phyloP scores from a whole-genome alignment of 2,888 invertebrate genomes.

The Cyclophora punctaria region DNA sequence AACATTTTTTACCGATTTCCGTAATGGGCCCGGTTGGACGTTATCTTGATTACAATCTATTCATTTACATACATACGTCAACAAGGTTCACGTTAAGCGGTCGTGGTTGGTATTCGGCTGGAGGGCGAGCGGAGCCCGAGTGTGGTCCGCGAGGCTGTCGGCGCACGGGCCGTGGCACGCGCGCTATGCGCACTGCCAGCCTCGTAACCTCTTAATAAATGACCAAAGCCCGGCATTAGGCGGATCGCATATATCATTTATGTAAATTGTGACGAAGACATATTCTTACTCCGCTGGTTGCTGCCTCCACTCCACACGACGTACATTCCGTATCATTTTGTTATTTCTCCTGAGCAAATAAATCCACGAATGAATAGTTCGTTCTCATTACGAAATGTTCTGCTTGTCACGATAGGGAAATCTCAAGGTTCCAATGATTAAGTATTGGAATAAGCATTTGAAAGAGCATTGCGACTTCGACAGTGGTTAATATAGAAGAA shows the following conservation, averaged over 20 bases:
- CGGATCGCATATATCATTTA: constrained; percentile 73
- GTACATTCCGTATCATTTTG: constrained; percentile 56
- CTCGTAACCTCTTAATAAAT: constrained; percentile 64
- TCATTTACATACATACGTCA: constrained; percentile 55
- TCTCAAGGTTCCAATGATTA: constrained; percentile 19
- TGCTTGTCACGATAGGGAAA: constrained; percentile 28
- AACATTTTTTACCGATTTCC: constrained; percentile 6
- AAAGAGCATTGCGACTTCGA: constrained; percentile 1
- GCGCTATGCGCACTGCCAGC: constrained; percentile 59
- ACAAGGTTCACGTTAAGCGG: constrained; percentile 50
- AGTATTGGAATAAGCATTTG: not conserved
- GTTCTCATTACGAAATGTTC: constrained; percentile 34
- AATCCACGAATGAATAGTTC: constrained; percentile 40
- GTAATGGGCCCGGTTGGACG: constrained; percentile 9
- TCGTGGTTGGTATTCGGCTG: constrained; percentile 28
- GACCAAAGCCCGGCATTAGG: constrained; percentile 66
- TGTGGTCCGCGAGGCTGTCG: constrained; percentile 66
- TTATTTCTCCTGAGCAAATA: constrained; percentile 44
- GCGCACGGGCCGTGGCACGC: constrained; percentile 58
- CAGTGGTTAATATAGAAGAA: constrained; percentile 1
- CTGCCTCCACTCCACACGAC: constrained; percentile 65
- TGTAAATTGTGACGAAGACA: constrained; percentile 76
- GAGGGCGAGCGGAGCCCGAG: constrained; percentile 35
- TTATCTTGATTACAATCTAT: constrained; percentile 39
- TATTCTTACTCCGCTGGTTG: constrained; percentile 57